Percentiles rank a stretch among this genome's conserved stretches.
These are phyloP conservation scores for Callorhinus ursinus DNA, from an alignment of 2,113 vertebrate species.

Conservation along the genomic window DNA sequence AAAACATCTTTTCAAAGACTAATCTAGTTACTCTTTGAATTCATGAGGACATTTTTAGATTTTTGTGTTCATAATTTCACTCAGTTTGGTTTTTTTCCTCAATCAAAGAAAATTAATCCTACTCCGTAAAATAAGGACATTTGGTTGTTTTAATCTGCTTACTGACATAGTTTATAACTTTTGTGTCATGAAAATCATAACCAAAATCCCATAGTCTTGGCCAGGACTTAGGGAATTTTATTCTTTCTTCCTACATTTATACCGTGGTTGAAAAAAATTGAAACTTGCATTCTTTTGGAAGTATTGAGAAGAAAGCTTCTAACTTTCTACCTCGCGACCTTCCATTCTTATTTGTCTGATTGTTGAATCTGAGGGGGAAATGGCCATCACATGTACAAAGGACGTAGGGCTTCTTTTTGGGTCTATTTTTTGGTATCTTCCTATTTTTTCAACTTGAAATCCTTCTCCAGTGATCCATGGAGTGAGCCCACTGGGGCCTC, in stretches of 20 bases:
- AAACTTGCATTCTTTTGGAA: background rate
- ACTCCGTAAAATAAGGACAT: background rate
- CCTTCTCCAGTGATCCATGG: background rate
- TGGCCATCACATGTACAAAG: background rate
- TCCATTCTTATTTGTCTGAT: background rate
- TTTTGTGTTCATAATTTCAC: slow-evolving; percentile 8
- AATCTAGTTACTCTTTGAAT: background rate
- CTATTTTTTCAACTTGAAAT: background rate
- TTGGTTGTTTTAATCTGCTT: background rate
- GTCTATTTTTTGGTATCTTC: background rate
- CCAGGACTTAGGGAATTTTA: background rate
- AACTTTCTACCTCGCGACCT: background rate
- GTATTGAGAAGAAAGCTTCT: background rate
- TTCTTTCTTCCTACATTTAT: background rate
- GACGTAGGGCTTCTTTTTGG: too few species aligned
- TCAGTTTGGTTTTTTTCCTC: background rate
- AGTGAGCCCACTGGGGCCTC: background rate
- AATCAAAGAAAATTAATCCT: background rate
- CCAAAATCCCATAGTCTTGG: background rate
- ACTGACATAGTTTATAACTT: background rate
- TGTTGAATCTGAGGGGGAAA: background rate
- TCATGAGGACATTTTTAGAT: background rate
- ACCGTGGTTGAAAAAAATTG: background rate
- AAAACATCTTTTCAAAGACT: background rate
- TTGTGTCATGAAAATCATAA: background rate